Conservation (phyloP, 2,888 invertebrate species). For the Scotopteryx bipunctaria region DNA sequence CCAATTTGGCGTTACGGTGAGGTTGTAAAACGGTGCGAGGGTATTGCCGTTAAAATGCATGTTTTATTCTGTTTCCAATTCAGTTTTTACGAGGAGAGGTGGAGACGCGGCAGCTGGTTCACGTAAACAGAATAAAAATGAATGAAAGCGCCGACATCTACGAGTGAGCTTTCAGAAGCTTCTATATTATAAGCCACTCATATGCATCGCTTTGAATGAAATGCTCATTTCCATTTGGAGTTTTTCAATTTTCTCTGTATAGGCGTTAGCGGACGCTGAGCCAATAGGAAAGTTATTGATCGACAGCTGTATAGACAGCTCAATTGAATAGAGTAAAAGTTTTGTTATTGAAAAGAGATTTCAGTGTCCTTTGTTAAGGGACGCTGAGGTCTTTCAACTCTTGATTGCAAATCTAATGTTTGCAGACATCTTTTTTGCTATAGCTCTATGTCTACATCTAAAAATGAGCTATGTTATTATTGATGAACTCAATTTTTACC, state of each 20-base stretch:
- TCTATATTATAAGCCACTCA: conserved; percentile 49
- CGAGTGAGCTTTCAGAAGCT: conserved; percentile 50
- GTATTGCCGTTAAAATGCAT: conserved; percentile 57
- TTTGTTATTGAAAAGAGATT: conserved; percentile 33
- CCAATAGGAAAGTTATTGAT: conserved; percentile 40
- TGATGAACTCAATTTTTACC: too few relatives aligned
- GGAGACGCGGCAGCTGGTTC: conserved; percentile 68
- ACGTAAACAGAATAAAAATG: conserved; percentile 75
- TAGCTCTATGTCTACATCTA: too few relatives aligned
- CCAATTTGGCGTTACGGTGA: conserved; percentile 38
- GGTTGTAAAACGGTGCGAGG: conserved; percentile 49
- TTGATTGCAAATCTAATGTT: conserved; percentile 15
- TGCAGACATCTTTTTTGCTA: neutral
- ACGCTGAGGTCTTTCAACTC: conserved; percentile 15
- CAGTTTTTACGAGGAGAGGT: conserved; percentile 67
- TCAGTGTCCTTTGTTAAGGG: conserved; percentile 18
- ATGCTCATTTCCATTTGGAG: conserved; percentile 51
- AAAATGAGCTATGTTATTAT: too few relatives aligned
- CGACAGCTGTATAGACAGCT: conserved; percentile 31
- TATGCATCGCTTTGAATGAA: conserved; percentile 54
- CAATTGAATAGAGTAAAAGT: conserved; percentile 33
- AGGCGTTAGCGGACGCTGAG: conserved; percentile 35
- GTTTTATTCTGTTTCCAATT: conserved; percentile 70
- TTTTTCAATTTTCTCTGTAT: conserved; percentile 47
- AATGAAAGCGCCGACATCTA: conserved; percentile 57